Base-by-base conservation (phyloP, 2,888 invertebrate genomes). In the Dolichomitus sp. region DNA sequence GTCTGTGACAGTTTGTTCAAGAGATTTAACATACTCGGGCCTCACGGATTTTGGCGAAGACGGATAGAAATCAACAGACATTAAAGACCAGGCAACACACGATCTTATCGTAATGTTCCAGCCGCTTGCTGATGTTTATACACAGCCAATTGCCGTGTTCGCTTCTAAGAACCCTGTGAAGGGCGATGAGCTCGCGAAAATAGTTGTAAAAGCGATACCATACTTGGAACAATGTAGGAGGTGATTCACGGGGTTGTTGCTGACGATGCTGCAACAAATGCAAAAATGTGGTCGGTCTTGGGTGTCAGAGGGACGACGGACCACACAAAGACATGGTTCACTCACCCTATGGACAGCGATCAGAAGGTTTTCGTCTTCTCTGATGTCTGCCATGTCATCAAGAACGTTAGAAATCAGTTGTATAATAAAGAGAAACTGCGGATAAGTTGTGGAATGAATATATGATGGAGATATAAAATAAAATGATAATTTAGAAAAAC, bases 51-150 rank as follows among this genome's bases (percentile, higher is more conserved):
- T 57, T 69, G 52, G 27, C 23, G 70, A 69, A 30, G 54, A 69
- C 14, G 23, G 70, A 27, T n/a, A 14, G 33, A 33, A 65, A 40
- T 69, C 70, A 0, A 69, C 50, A 27, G 70, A 69, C 17, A 69
- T 57, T 23, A 69, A 37, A 14, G 54, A 69, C 12, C 61, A 37
- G 27, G 59, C 72, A 4, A n/a, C n/a, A n/a, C n/a, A n/a, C n/a
- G n/a, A n/a, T n/a, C n/a, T n/a, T n/a, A n/a, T n/a, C n/a, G n/a
- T 69, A 59, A 69, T 81, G 78, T 80, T 80, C 45, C 81, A 80
- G 78, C 72, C 72, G 23, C 65, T 81, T 11, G 40, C 48, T 27
- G 81, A 80, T 33, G 12, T 33, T 0, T 79, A 61, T 61, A 72
- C 74, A 19, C 74, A 79, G 65, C 61, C 72, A 61, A n/a, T 73